Percentiles rank a stretch among this genome's conserved stretches.
Evolutionary conservation across 2,113 vertebrate genomes (phyloP).

Genomic region (Cisticola juncidis): DNA sequence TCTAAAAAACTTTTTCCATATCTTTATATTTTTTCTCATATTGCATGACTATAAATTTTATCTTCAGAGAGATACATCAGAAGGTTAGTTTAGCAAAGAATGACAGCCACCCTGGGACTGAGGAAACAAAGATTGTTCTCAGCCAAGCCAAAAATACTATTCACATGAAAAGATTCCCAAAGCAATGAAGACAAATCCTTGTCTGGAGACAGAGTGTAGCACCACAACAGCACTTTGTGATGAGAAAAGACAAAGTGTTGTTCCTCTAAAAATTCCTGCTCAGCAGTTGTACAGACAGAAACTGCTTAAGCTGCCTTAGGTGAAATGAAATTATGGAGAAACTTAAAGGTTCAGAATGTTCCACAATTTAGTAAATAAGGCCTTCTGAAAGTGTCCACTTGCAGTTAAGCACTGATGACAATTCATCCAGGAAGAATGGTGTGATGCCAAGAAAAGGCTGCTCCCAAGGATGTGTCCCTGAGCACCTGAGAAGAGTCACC

Average conservation of each 20-base stretch:
- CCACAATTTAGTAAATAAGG: background rate
- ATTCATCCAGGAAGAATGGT: background rate
- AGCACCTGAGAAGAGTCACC: background rate
- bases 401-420: background rate
- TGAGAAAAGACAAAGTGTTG: background rate
- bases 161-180: background rate
- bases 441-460: background rate
- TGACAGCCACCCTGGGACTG: background rate
- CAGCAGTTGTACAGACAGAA: background rate
- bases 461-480: background rate
- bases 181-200: background rate
- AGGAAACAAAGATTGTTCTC: background rate
- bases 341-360: background rate
- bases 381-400: background rate
- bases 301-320: background rate
- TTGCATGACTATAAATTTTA: background rate
- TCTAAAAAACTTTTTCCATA: background rate
- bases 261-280: background rate
- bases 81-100: background rate
- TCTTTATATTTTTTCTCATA: background rate
- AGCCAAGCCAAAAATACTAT: background rate
- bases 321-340: background rate
- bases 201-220: background rate
- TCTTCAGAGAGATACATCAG: background rate
- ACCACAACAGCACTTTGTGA: background rate